phyloP scores from a whole-genome alignment of 2,888 invertebrate genomes.

The Toxonevra muliebris region DNA sequence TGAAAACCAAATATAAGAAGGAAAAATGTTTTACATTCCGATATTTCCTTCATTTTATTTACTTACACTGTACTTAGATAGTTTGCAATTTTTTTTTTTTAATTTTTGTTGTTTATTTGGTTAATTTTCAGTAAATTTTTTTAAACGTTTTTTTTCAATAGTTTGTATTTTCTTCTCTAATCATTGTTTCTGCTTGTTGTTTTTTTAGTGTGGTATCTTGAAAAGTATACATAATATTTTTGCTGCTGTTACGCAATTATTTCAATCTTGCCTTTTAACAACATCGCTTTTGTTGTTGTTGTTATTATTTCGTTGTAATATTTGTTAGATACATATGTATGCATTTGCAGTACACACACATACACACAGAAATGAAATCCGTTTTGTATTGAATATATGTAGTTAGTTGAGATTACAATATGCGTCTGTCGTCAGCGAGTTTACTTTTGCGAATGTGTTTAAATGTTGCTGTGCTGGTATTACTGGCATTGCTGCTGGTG shows the following conservation, averaged over 20 bases:
- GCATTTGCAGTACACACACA: not conserved
- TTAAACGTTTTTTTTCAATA: too few species aligned
- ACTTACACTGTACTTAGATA: too few species aligned
- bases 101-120: too few species aligned
- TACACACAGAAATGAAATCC: not conserved
- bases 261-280: not conserved
- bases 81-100: too few species aligned
- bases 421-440: conserved; percentile 35
- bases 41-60: too few species aligned
- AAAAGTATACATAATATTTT: too few species aligned
- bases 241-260: not conserved
- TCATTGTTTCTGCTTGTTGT: too few species aligned
- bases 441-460: conserved; percentile 33
- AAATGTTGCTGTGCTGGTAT: conserved; percentile 14
- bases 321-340: not conserved
- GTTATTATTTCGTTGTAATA: not conserved
- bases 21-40: too few species aligned
- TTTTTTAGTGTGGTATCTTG: too few species aligned
- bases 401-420: not conserved
- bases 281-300: not conserved
- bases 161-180: too few species aligned
- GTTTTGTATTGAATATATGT: not conserved
- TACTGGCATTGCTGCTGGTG: not conserved
- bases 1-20: too few species aligned
- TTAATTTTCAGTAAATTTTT: too few species aligned